A percentile compares a stretch with the other conserved stretches of the same genome.
Conservation (phyloP, 2,113 vertebrate genomes). For the Oryzias curvinotus region DNA sequence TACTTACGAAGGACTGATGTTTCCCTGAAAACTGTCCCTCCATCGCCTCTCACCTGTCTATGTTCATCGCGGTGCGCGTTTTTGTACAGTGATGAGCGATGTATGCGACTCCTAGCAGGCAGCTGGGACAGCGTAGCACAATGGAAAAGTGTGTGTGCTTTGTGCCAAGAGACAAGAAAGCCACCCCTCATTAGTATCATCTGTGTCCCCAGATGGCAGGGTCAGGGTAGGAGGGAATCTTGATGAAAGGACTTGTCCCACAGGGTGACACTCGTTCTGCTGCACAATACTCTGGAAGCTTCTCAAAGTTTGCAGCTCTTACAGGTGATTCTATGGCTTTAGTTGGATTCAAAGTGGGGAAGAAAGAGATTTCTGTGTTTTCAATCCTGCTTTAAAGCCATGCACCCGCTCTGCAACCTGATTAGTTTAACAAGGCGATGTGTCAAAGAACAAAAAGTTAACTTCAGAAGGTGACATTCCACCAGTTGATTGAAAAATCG, state of each 20-base stretch:
- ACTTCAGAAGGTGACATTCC: constrained; percentile 36
- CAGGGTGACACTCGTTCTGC: constrained; percentile 65
- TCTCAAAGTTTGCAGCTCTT: constrained; percentile 48
- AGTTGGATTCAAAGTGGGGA: constrained; percentile 51
- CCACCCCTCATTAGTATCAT: constrained; percentile 79
- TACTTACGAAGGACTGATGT: neutral
- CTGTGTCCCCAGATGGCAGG: constrained; percentile 77
- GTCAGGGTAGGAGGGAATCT: constrained; percentile 65
- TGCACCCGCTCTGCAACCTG: constrained; percentile 43
- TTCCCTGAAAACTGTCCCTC: neutral
- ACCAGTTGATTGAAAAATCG: constrained; percentile 25
- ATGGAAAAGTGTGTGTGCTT: constrained; percentile 64
- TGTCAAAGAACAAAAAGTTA: constrained; percentile 36
- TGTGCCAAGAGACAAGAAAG: constrained; percentile 66
- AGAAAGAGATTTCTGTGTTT: constrained; percentile 43
- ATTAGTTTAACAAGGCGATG: constrained; percentile 41
- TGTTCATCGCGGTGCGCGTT: constrained; percentile 28
- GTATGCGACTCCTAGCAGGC: constrained; percentile 45
- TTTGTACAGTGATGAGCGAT: constrained; percentile 42
- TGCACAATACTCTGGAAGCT: constrained; percentile 22
- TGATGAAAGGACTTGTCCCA: constrained; percentile 71
- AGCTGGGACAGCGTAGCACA: constrained; percentile 63
- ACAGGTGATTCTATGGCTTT: constrained; percentile 66
- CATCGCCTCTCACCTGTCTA: constrained; percentile 33
- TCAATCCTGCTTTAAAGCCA: constrained; percentile 19